Conservation (phyloP, 2,888 invertebrate species). For the Drosophila austrosaltans region DNA sequence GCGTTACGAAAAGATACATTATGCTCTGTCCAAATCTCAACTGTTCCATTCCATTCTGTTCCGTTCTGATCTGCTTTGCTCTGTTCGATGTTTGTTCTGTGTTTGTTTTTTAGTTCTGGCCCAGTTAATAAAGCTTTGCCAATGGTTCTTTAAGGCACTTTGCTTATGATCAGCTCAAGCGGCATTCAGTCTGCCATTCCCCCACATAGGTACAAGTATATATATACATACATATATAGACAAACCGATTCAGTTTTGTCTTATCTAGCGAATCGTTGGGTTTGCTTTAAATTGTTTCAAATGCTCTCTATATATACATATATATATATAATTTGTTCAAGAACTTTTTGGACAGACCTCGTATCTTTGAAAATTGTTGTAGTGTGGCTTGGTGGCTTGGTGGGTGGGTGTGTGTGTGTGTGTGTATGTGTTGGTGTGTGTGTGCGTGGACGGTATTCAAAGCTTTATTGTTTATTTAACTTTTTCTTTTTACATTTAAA, state of each 20-base stretch:
- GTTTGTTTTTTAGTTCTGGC: background rate
- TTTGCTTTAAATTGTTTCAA: background rate
- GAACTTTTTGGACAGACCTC: background rate
- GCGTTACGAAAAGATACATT: background rate
- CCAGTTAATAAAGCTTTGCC: background rate
- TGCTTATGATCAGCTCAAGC: background rate
- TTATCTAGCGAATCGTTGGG: slow-evolving; percentile 1
- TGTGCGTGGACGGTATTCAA: slow-evolving; percentile 82
- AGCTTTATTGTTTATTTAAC: slow-evolving; percentile 65
- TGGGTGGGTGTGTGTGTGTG: slow-evolving; percentile 4
- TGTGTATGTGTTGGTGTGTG: slow-evolving; percentile 45
- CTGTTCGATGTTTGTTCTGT: background rate
- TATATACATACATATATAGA: background rate
- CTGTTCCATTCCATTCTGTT: no score
- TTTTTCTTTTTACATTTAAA: slow-evolving; percentile 27
- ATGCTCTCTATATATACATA: slow-evolving; percentile 4
- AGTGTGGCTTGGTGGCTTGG: background rate
- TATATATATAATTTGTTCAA: slow-evolving; percentile 5
- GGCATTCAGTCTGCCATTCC: background rate
- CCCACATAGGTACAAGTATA: background rate
- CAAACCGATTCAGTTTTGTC: no score
- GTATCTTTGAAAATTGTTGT: slow-evolving; percentile 9
- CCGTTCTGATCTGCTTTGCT: background rate
- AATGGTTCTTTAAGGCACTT: slow-evolving; percentile 10
- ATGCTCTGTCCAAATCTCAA: background rate